A percentile compares a stretch with the other conserved stretches of the same genome.
Evolutionary conservation across 2,113 vertebrate species (phyloP).

Genomic region (Platysteira castanea): DNA sequence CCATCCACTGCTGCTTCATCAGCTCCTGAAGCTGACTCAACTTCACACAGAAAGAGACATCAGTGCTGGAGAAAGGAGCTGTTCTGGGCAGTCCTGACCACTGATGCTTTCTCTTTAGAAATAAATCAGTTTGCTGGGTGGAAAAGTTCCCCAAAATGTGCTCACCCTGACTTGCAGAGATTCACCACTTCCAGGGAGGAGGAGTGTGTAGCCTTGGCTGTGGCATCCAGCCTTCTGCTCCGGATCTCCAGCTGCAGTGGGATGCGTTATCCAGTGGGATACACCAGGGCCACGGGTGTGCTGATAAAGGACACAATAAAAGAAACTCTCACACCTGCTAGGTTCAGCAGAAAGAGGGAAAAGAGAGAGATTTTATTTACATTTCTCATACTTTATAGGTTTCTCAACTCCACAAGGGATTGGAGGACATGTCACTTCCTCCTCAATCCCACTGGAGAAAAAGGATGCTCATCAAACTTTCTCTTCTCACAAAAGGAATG

Average conservation of each 20-base stretch:
- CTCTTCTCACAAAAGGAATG: too few relatives aligned
- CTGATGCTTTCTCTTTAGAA: neutral
- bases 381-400: too few relatives aligned
- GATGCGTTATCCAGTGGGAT: neutral
- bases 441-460: too few relatives aligned
- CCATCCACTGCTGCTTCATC: neutral
- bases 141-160: neutral
- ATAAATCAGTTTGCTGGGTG: neutral
- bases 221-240: neutral
- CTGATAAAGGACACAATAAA: too few relatives aligned
- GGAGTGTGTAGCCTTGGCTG: neutral
- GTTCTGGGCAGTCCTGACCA: neutral
- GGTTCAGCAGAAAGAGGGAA: too few relatives aligned
- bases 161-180: neutral
- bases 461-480: too few relatives aligned
- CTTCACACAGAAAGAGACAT: rapidly evolving
- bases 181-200: neutral
- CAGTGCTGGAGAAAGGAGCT: neutral
- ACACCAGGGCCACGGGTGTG: neutral
- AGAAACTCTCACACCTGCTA: too few relatives aligned
- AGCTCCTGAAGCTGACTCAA: neutral
- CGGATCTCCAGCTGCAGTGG: neutral
- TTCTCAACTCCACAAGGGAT: too few relatives aligned
- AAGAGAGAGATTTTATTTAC: too few relatives aligned
- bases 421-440: too few relatives aligned